These are phyloP conservation scores for Meriones psammophilus DNA, from an alignment of 2,797 vertebrate species.

Conservation along the genomic window DNA sequence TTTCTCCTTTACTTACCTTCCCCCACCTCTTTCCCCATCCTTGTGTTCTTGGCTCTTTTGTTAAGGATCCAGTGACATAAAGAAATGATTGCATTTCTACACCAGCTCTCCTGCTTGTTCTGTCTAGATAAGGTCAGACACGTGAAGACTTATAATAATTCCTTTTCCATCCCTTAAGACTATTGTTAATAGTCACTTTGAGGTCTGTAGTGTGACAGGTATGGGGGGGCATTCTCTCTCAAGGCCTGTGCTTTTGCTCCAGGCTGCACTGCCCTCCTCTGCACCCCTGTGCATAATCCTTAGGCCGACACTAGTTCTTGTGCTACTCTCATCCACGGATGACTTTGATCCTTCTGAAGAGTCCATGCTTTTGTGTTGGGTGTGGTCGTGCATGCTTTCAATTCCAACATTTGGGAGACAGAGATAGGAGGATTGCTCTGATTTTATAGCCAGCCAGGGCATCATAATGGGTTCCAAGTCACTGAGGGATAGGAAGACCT, in stretches of 20 bases:
- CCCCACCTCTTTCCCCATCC: not conserved
- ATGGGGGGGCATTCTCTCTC: not conserved
- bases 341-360: not conserved
- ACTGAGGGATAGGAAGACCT: not conserved
- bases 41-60: not conserved
- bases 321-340: not conserved
- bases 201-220: not conserved
- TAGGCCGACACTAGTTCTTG: not conserved
- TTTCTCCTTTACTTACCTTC: not conserved
- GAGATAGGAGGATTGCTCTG: not conserved
- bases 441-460: not conserved
- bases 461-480: not conserved
- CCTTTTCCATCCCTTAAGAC: not conserved
- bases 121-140: not conserved
- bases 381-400: not conserved
- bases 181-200: not conserved
- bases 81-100: slow-evolving; percentile 20
- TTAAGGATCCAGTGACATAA: not conserved
- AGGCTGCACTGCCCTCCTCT: not conserved
- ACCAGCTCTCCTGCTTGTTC: not conserved
- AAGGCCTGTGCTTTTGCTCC: not conserved
- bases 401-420: not conserved
- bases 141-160: not conserved
- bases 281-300: not conserved
- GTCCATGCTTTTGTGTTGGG: not conserved